These are phyloP conservation scores for Mustela nigripes DNA, from an alignment of 2,113 vertebrate genomes.

Conservation along the genomic window DNA sequence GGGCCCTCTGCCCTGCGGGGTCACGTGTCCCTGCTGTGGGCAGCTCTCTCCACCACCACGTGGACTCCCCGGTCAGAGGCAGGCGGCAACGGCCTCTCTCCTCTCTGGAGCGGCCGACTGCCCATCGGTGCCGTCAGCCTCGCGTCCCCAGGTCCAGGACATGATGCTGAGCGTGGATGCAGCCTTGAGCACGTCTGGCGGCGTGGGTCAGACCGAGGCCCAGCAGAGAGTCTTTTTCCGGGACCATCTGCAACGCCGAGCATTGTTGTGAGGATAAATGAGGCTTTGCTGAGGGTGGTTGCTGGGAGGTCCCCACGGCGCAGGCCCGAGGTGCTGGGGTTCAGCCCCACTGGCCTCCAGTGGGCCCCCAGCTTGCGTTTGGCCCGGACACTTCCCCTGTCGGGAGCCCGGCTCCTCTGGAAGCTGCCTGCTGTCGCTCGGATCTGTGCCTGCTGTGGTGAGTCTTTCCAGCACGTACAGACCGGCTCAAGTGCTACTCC, in stretches of 20 bases:
- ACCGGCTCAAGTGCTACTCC: background rate
- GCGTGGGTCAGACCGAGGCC: fast-evolving
- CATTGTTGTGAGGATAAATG: background rate
- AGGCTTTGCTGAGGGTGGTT: background rate
- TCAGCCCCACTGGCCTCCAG: background rate
- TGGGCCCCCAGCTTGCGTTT: background rate
- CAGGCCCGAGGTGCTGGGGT: background rate
- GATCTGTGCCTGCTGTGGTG: too few relatives aligned
- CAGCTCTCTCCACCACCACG: background rate
- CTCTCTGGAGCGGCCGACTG: background rate
- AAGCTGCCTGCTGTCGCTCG: too few relatives aligned
- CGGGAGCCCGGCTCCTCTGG: background rate
- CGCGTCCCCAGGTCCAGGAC: fast-evolving
- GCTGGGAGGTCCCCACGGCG: too few relatives aligned
- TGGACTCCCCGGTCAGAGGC: background rate
- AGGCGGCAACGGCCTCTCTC: background rate
- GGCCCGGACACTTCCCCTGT: too few relatives aligned
- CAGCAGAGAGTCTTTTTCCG: fast-evolving
- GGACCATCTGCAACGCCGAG: too few relatives aligned
- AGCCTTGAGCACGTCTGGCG: background rate
- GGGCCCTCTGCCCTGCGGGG: too few relatives aligned
- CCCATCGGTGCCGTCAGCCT: background rate
- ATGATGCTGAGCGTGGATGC: too few relatives aligned
- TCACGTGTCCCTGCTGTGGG: background rate
- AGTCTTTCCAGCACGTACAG: background rate